Evolutionary conservation across 2,888 invertebrate genomes (phyloP).

Genomic region (Phalera bucephala): DNA sequence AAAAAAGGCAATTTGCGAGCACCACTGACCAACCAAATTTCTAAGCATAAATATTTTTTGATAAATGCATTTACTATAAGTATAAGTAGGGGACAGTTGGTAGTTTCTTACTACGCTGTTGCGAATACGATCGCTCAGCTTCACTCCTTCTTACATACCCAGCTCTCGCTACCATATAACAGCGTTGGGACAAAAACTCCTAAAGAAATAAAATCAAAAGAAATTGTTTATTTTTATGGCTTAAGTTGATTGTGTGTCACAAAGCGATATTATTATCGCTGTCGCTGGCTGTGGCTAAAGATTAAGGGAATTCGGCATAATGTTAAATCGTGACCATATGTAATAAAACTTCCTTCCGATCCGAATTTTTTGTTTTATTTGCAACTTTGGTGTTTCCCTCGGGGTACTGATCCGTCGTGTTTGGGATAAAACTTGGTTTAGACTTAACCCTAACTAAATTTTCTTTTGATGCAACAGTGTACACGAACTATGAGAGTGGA

Average conservation of each 20-base stretch:
- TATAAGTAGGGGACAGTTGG: no score
- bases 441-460: conserved; percentile 41
- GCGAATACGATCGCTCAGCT: no score
- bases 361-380: conserved; percentile 53
- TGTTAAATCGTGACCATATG: conserved; percentile 39
- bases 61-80: conserved; percentile 25
- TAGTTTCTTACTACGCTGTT: no score
- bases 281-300: conserved; percentile 19
- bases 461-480: conserved; percentile 21
- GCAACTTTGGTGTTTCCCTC: conserved; percentile 33
- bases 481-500: no score
- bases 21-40: background rate
- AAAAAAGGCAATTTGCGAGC: conserved; percentile 6
- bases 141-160: no score
- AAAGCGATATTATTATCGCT: no score
- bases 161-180: no score
- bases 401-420: conserved; percentile 44
- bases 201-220: no score
- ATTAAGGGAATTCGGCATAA: conserved; percentile 24
- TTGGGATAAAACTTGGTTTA: conserved; percentile 41
- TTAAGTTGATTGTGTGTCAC: no score
- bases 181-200: no score
- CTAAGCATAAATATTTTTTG: conserved; percentile 24
- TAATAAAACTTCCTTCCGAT: conserved; percentile 42
- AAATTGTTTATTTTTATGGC: no score